Conservation (phyloP, 2,113 vertebrate genomes). For the Benitochromis conjunctus region DNA sequence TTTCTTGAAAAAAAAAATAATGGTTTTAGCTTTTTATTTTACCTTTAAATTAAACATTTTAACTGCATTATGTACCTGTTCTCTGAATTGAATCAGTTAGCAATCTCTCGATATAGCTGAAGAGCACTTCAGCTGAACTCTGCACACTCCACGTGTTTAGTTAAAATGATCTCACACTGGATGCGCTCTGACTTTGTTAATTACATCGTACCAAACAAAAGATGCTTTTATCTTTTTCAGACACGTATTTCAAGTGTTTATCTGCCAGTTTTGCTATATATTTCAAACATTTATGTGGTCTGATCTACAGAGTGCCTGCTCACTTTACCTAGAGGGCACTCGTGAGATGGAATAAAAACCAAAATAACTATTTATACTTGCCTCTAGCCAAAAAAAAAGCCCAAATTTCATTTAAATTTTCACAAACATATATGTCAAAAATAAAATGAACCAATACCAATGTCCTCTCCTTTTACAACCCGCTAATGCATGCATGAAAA, state of each 20-base stretch:
- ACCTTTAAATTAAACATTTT: not conserved
- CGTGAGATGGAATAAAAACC: not conserved
- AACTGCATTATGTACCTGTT: not conserved
- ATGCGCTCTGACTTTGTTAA: not conserved
- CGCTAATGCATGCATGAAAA: not conserved
- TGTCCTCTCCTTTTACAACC: not conserved
- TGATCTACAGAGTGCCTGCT: not conserved
- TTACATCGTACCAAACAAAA: not conserved
- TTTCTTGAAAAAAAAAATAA: not conserved
- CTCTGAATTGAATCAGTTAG: not conserved
- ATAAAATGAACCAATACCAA: not conserved
- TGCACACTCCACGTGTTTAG: not conserved
- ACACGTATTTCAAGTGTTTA: not conserved
- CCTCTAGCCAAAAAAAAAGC: not conserved
- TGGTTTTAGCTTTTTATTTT: not conserved
- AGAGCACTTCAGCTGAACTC: not conserved
- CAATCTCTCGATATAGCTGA: not conserved
- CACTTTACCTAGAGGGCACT: not conserved
- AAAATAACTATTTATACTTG: not conserved
- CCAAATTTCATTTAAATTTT: not conserved
- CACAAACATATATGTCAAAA: not conserved
- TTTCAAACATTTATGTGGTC: not conserved
- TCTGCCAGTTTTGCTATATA: not conserved
- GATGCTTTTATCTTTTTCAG: not conserved
- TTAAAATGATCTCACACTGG: not conserved